Conservation (phyloP, 2,888 invertebrate species). For the Netelia melanura region DNA sequence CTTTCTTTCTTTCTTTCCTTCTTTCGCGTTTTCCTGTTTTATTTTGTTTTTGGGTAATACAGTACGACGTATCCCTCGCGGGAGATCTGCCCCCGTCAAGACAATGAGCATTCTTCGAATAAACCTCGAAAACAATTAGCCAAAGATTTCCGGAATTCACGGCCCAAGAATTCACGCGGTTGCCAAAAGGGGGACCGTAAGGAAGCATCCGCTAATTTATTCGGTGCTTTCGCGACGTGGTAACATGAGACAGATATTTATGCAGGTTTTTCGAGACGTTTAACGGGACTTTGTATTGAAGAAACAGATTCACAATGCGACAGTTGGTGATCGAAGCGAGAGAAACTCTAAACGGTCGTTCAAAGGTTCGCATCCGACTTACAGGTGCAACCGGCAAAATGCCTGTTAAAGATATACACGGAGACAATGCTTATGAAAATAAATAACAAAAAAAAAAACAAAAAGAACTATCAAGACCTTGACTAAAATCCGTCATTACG, state of each 20-base stretch:
- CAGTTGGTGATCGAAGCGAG: neutral
- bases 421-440: too few species aligned
- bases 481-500: too few species aligned
- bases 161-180: conserved; percentile 6
- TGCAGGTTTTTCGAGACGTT: conserved; percentile 5
- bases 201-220: conserved; percentile 9
- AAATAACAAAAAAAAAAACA: too few species aligned
- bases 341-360: neutral
- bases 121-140: conserved; percentile 14
- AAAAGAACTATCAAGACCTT: too few species aligned
- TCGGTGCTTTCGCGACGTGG: neutral
- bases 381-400: too few species aligned
- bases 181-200: neutral
- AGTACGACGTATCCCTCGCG: conserved; percentile 18
- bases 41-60: neutral
- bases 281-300: conserved; percentile 28
- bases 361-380: too few species aligned
- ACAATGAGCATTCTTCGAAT: conserved; percentile 11
- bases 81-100: neutral
- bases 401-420: too few species aligned
- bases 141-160: neutral
- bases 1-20: conserved; percentile 16
- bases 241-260: neutral
- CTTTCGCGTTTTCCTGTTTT: conserved; percentile 7
- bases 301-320: conserved; percentile 11